Base-by-base conservation (phyloP, 2,113 vertebrate species). In the Myrmecobius fasciatus region DNA sequence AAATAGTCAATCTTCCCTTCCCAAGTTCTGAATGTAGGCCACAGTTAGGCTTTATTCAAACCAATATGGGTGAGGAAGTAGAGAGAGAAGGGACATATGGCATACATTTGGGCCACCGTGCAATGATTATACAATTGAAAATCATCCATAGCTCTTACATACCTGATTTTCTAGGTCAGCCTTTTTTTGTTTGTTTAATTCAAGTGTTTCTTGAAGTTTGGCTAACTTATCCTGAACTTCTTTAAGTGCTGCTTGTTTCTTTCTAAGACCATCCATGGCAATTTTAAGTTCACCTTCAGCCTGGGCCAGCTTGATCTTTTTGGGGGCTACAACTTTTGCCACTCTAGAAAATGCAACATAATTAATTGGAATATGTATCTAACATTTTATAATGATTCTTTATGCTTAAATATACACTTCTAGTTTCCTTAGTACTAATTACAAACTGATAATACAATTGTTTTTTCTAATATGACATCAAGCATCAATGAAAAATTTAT, bases 101-200 rank as follows among this genome's bases (percentile, higher is more conserved):
- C 67, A 8, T 83, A 43, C 36, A 83, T 83, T 20, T 83, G 36
- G n/a, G 67, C 0, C n/a, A 83, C 24, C 43, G 17, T 43, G 17
- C 17, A 43, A 22, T 83, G 67, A 83, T 43, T 83, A 83, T 8
- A 14, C 8, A 20, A 36, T 7, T 47, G 25, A 52, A 10, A 6
- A 52, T 28, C 8, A 20, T 53, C 26, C n/a, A 0, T 12, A 48
- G 4, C 7, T 83, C 1, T 52, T 0, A 90, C 49, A 67, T 94
- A 99, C 99, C 99, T 99, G 99, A 97, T 98, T 99, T 98, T 99
- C 99, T 53, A 99, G 97, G 54, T 99, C 98, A 54, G 98, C 98
- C 96, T 99, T 99, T 97, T 99, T 99, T 91, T 98, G 98, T 92
- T 99, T 99, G 97, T 99, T 99, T 47, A 98, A 96, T 54, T 99